These are phyloP conservation scores for Eulemur mongoz DNA, from an alignment of 2,797 vertebrate genomes.

Conservation along the genomic window DNA sequence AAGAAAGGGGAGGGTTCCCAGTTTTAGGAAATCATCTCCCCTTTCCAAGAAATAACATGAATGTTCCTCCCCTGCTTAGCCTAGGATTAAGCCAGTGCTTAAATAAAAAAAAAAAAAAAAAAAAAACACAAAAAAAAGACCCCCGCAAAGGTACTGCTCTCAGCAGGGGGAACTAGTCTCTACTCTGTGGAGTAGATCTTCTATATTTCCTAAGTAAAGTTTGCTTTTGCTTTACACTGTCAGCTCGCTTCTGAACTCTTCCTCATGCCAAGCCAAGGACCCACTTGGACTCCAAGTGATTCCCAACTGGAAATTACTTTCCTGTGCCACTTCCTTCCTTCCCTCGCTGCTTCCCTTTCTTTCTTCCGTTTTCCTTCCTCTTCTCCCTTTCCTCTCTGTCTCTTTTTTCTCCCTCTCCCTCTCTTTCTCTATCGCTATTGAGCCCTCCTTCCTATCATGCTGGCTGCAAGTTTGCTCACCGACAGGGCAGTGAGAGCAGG, in stretches of 20 bases:
- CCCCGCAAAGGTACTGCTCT: background rate
- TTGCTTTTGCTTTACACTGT: background rate
- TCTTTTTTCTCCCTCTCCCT: too few relatives aligned
- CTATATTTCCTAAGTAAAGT: background rate
- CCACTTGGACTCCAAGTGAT: background rate
- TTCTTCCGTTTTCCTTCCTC: too few relatives aligned
- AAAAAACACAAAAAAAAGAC: background rate
- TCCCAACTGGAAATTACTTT: too few relatives aligned
- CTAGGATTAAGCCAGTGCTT: background rate
- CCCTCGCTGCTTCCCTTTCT: background rate
- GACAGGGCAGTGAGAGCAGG: background rate
- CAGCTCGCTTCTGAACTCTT: background rate
- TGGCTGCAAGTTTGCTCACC: background rate
- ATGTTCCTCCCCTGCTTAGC: background rate
- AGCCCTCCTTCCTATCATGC: background rate
- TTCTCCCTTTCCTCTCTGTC: too few relatives aligned
- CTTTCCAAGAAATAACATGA: background rate
- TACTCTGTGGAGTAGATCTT: background rate
- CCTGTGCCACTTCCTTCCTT: background rate
- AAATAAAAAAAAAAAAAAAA: background rate
- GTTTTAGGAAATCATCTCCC: background rate
- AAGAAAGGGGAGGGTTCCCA: background rate
- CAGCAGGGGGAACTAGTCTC: background rate
- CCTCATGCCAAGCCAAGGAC: background rate
- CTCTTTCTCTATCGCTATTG: background rate